Percentiles rank a stretch among this genome's conserved stretches.
These are phyloP conservation scores for Orthochromis malagaraziensis DNA, from an alignment of 2,113 vertebrate species.

Conservation along the genomic window DNA sequence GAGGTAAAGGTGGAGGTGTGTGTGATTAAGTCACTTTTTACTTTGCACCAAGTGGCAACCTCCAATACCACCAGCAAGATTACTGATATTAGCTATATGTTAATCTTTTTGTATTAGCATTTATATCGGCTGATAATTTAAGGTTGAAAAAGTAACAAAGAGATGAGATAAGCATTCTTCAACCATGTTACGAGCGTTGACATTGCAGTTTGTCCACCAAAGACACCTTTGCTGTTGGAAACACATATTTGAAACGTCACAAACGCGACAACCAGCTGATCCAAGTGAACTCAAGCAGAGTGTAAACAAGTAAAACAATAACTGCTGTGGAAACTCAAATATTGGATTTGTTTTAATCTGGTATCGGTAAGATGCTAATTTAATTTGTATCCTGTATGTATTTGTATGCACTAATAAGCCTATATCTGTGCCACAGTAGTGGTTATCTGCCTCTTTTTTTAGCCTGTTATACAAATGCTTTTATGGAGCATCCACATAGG, in stretches of 20 bases:
- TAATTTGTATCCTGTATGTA: background rate
- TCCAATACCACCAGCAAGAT: rapidly evolving
- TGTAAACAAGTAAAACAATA: background rate
- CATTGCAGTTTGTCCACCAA: background rate
- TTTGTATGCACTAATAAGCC: background rate
- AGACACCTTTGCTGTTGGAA: background rate
- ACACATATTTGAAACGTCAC: background rate
- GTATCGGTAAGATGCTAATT: rapidly evolving
- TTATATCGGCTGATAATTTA: rapidly evolving
- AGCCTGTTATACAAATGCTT: background rate
- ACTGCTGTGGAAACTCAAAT: background rate
- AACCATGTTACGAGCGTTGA: background rate
- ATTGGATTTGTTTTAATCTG: background rate
- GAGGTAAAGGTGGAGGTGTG: background rate
- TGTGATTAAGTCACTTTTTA: background rate
- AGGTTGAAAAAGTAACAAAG: background rate
- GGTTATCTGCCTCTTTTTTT: background rate
- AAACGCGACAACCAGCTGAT: background rate
- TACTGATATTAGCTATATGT: background rate
- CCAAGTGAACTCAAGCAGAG: background rate
- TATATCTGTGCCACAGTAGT: background rate
- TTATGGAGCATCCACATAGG: background rate
- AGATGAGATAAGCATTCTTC: rapidly evolving
- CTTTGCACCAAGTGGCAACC: background rate
- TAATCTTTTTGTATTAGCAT: background rate